These are phyloP conservation scores for Hydrocynus forskahlii DNA, from an alignment of 2,797 vertebrate genomes.

Conservation along the genomic window DNA sequence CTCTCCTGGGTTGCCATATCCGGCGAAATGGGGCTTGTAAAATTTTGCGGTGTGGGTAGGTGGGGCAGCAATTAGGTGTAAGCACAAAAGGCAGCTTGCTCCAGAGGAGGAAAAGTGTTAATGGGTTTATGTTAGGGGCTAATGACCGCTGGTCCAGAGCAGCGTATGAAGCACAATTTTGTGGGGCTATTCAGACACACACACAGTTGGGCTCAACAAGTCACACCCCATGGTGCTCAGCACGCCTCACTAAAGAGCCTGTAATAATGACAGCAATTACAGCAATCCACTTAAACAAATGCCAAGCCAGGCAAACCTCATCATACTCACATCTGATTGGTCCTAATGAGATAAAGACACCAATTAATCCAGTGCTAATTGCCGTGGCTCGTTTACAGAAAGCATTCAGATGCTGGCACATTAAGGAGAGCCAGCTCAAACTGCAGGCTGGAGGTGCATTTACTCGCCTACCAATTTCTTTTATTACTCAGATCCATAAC, in stretches of 20 bases:
- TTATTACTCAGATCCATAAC: slow-evolving; percentile 50
- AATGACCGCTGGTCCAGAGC: slow-evolving; percentile 71
- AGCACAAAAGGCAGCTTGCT: slow-evolving; percentile 66
- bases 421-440: slow-evolving; percentile 91
- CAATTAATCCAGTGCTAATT: slow-evolving; percentile 99
- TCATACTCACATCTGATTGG: slow-evolving; percentile 99
- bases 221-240: slow-evolving; percentile 81
- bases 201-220: slow-evolving; percentile 94
- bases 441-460: slow-evolving; percentile 75
- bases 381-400: slow-evolving; percentile 90
- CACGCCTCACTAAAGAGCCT: slow-evolving; percentile 95
- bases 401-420: slow-evolving; percentile 95
- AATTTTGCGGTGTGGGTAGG: slow-evolving; percentile 68
- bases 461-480: slow-evolving; percentile 51
- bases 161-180: slow-evolving; percentile 72
- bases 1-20: slow-evolving; percentile 35
- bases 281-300: slow-evolving; percentile 99
- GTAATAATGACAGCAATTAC: slow-evolving; percentile 99
- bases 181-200: slow-evolving; percentile 89
- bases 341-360: slow-evolving; percentile 99
- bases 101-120: slow-evolving; percentile 56
- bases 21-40: slow-evolving; percentile 58
- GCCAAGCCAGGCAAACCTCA: slow-evolving; percentile 95
- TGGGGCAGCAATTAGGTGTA: slow-evolving; percentile 62
- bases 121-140: slow-evolving; percentile 70